Percentiles rank a stretch among this genome's conserved stretches.
Evolutionary conservation across 1,140 invertebrate genomes (phyloP).

Genomic region (Bombus consobrinus): DNA sequence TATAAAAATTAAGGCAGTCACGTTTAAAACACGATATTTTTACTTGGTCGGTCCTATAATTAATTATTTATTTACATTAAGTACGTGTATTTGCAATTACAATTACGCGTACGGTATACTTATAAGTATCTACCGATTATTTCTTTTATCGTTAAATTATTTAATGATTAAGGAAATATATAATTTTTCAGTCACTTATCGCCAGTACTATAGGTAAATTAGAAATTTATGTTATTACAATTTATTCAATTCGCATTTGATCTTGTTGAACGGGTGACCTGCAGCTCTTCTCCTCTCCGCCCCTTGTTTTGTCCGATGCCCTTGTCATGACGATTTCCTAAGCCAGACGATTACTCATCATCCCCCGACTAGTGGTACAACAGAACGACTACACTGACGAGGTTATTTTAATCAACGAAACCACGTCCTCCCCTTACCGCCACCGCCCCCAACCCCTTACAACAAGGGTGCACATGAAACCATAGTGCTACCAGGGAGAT

Average conservation of each 20-base stretch:
- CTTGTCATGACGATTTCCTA: slow-evolving; percentile 52
- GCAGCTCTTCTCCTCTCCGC: neutral
- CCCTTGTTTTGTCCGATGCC: slow-evolving; percentile 33
- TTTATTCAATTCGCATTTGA: slow-evolving; percentile 26
- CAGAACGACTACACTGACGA: slow-evolving; percentile 59
- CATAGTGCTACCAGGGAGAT: slow-evolving; percentile 51
- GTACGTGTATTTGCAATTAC: neutral
- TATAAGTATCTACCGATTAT: neutral
- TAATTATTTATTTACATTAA: neutral
- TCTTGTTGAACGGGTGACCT: slow-evolving; percentile 30
- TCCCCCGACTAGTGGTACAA: slow-evolving; percentile 52
- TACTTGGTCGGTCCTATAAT: neutral
- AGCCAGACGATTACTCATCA: slow-evolving; percentile 54
- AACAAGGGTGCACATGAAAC: slow-evolving; percentile 56
- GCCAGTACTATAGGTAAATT: too few species aligned
- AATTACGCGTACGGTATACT: neutral
- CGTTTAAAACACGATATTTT: neutral
- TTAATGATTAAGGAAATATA: neutral
- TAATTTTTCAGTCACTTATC: neutral
- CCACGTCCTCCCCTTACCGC: slow-evolving; percentile 31
- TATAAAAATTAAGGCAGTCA: neutral
- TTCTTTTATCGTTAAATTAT: neutral
- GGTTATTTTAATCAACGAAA: slow-evolving; percentile 63
- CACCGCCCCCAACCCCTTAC: slow-evolving; percentile 34
- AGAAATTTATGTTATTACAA: neutral